phyloP scores from a whole-genome alignment of 2,113 vertebrate species.

The Philantomba maxwellii region DNA sequence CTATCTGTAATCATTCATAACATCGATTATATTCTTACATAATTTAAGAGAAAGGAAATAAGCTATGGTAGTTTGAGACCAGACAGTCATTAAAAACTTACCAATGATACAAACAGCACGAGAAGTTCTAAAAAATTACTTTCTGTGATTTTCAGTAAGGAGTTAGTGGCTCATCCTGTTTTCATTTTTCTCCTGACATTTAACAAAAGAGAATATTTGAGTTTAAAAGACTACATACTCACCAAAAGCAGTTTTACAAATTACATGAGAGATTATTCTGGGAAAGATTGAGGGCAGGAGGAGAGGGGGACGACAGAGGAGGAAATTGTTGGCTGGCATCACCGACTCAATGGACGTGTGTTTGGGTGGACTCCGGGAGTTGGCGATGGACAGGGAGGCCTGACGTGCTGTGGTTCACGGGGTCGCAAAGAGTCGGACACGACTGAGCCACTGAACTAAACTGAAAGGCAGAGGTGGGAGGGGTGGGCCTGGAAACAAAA shows the following conservation, averaged over 20 bases:
- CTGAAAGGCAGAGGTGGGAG: not conserved
- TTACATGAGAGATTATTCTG: not conserved
- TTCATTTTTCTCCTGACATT: not conserved
- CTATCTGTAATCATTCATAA: not conserved
- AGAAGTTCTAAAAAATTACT: not conserved
- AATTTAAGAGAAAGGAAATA: slow-evolving; percentile 21
- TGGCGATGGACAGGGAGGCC: too few relatives aligned
- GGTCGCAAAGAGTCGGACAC: too few relatives aligned
- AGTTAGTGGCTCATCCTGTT: not conserved
- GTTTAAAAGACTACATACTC: slow-evolving; percentile 6
- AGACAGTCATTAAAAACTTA: not conserved
- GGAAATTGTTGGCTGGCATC: not conserved
- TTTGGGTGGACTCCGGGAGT: not conserved
- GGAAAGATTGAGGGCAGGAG: not conserved
- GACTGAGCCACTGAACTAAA: too few relatives aligned
- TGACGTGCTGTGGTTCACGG: too few relatives aligned
- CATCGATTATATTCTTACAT: not conserved
- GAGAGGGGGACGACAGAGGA: not conserved
- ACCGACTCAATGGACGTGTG: not conserved
- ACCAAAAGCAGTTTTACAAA: not conserved
- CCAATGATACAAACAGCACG: not conserved
- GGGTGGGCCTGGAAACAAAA: not conserved
- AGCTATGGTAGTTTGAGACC: not conserved
- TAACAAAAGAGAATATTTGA: slow-evolving; percentile 22
- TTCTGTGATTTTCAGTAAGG: not conserved